Evolutionary conservation across 2,888 invertebrate species (phyloP).

Genomic region (Plebejus argus): DNA sequence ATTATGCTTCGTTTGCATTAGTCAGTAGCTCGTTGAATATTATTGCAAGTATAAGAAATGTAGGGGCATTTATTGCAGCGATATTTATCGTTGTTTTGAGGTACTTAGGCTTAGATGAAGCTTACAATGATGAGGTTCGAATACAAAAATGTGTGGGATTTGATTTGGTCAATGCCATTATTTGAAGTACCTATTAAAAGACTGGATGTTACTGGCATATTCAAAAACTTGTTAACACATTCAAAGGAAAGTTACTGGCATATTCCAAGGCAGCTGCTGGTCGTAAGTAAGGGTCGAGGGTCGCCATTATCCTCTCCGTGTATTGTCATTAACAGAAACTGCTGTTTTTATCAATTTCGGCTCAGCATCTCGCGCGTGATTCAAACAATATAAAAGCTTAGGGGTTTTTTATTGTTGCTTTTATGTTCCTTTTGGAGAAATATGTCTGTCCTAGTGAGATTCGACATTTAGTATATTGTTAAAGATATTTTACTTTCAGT

Average conservation of each 20-base stretch:
- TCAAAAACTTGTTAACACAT: not conserved
- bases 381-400: conserved; percentile 19
- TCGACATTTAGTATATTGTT: not conserved
- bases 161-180: too few relatives aligned
- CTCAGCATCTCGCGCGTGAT: not conserved
- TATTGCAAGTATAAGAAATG: not conserved
- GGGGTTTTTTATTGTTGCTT: conserved; percentile 17
- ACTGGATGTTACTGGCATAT: not conserved
- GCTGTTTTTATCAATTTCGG: conserved; percentile 30
- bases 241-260: not conserved
- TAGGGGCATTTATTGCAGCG: not conserved
- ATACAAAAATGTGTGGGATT: too few relatives aligned
- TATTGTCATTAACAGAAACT: conserved; percentile 30
- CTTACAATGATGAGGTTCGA: too few relatives aligned
- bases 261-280: not conserved
- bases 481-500: not conserved
- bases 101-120: too few relatives aligned
- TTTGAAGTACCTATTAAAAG: too few relatives aligned
- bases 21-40: not conserved
- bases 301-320: conserved; percentile 20
- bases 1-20: not conserved
- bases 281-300: conserved; percentile 29
- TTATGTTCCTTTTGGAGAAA: not conserved
- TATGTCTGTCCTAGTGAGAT: not conserved
- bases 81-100: not conserved